These are phyloP conservation scores for Ophioninae sp. DNA, from an alignment of 2,888 invertebrate species.

Conservation along the genomic window DNA sequence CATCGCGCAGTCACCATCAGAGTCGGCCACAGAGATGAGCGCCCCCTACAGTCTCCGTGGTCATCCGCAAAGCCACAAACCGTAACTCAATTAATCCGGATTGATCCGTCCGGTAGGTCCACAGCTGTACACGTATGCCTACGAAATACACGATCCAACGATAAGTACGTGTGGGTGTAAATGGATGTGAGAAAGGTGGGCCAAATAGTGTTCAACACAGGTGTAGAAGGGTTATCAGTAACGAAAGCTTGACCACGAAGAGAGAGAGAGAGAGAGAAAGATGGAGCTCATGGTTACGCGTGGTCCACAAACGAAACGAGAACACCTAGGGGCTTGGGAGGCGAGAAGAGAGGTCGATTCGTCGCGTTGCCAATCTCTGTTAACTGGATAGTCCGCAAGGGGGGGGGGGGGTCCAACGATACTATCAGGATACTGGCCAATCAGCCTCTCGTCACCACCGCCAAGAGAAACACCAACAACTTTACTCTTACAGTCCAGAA, in stretches of 20 bases:
- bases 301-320: conserved; percentile 64
- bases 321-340: background rate
- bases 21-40: conserved; percentile 64
- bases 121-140: conserved; percentile 18
- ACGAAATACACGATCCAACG: background rate
- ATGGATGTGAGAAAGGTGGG: conserved; percentile 47
- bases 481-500: conserved; percentile 5
- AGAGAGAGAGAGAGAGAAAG: too few species aligned
- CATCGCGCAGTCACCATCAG: conserved; percentile 56
- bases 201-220: conserved; percentile 40
- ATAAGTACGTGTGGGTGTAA: conserved; percentile 3
- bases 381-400: conserved; percentile 5
- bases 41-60: conserved; percentile 74
- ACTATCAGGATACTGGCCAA: conserved; percentile 44
- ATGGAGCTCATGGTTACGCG: conserved; percentile 36
- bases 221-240: conserved; percentile 44
- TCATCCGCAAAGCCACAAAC: conserved; percentile 76
- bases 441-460: conserved; percentile 45
- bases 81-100: conserved; percentile 80
- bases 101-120: conserved; percentile 72
- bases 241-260: conserved; percentile 30
- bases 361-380: conserved; percentile 35
- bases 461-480: conserved; percentile 23
- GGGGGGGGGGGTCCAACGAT: conserved; percentile 9
- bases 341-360: conserved; percentile 33